These are phyloP conservation scores for Monochamus alternatus DNA, from an alignment of 2,888 invertebrate genomes.

Conservation along the genomic window DNA sequence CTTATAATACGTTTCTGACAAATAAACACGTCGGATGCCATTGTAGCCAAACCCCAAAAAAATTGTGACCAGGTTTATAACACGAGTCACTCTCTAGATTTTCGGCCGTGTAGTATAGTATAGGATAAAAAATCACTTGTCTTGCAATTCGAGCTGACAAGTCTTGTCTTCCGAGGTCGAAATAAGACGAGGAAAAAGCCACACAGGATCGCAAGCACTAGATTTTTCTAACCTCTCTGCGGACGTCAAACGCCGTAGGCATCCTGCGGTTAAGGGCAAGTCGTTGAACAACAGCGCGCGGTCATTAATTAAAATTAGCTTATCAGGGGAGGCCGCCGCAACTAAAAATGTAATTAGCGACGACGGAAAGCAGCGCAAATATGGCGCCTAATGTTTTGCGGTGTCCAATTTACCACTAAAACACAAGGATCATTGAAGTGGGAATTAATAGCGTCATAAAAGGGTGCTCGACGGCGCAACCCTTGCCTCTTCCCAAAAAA, in stretches of 20 bases:
- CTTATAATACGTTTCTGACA: too few species aligned
- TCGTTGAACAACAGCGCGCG: constrained; percentile 20
- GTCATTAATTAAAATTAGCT: constrained; percentile 35
- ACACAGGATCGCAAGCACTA: background rate
- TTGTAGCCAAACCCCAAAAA: too few species aligned
- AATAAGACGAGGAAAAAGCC: too few species aligned
- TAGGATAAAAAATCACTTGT: too few species aligned
- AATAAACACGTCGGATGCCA: too few species aligned
- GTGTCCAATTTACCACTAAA: constrained; percentile 29
- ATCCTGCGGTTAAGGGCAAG: background rate
- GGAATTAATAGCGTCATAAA: constrained; percentile 51
- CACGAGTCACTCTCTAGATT: too few species aligned
- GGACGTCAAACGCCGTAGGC: constrained; percentile 5
- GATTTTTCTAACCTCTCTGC: constrained; percentile 1
- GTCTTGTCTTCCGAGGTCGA: too few species aligned
- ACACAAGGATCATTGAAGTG: constrained; percentile 39
- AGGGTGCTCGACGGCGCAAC: constrained; percentile 43
- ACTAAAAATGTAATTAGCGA: constrained; percentile 45
- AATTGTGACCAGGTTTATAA: too few species aligned
- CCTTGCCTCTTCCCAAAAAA: constrained; percentile 42
- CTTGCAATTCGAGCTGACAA: too few species aligned
- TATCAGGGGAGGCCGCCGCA: constrained; percentile 2
- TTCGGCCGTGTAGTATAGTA: too few species aligned
- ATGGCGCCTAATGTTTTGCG: constrained; percentile 34
- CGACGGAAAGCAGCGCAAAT: constrained; percentile 44